These are phyloP conservation scores for Percopsis transmontana DNA, from an alignment of 2,113 vertebrate species.

Conservation along the genomic window DNA sequence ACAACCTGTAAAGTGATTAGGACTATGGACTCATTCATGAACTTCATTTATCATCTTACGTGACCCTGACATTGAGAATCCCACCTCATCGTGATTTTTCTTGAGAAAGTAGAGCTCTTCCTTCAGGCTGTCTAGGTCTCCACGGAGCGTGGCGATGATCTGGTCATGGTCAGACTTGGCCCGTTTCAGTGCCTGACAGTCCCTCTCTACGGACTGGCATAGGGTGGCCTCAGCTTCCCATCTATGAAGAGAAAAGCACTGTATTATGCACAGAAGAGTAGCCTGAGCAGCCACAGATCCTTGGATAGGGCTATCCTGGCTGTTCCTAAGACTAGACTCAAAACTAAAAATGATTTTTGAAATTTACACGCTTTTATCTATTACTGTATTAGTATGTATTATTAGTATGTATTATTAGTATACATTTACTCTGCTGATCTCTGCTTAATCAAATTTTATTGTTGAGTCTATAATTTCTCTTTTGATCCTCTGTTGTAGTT, in stretches of 20 bases:
- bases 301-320: too few species aligned
- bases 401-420: too few species aligned
- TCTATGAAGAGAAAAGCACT: constrained; percentile 61
- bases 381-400: too few species aligned
- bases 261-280: neutral
- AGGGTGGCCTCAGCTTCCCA: constrained; percentile 83
- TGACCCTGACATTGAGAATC: constrained; percentile 18
- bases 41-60: neutral
- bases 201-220: constrained; percentile 86
- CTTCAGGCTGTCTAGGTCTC: constrained; percentile 87
- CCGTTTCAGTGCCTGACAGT: constrained; percentile 84
- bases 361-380: too few species aligned
- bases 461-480: too few species aligned
- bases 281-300: neutral
- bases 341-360: too few species aligned
- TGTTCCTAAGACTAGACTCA: too few species aligned
- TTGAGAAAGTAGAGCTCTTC: constrained; percentile 89
- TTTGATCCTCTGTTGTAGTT: too few species aligned
- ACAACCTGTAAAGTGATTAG: too few species aligned
- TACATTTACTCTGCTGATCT: too few species aligned
- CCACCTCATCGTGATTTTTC: constrained; percentile 90
- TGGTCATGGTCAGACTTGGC: constrained; percentile 85
- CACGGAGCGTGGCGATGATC: constrained; percentile 83
- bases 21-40: neutral
- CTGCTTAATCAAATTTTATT: too few species aligned